phyloP scores from a whole-genome alignment of 37 sponge, comb jelly and placozoan species.

The Ianthella basta region DNA sequence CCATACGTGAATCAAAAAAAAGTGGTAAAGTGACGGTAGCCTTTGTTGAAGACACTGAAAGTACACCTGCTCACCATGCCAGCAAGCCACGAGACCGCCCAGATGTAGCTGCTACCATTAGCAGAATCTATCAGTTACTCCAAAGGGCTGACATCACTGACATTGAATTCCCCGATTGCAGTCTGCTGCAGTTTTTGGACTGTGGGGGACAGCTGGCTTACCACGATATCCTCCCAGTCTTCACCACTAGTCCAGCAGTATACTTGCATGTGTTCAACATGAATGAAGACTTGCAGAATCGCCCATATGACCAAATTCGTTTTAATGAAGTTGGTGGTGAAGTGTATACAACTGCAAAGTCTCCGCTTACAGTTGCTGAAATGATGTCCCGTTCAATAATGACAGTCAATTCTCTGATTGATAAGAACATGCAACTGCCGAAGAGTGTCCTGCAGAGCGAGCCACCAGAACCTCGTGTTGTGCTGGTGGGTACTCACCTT shows the following conservation, averaged over 20 bases:
- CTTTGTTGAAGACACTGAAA: too few species aligned
- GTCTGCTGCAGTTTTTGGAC: neutral
- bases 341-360: neutral
- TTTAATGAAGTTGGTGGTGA: neutral
- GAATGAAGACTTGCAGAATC: neutral
- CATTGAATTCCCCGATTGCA: neutral
- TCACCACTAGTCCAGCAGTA: neutral
- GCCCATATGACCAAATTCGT: neutral
- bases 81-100: too few species aligned
- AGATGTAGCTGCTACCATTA: too few species aligned
- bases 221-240: constrained; percentile 4
- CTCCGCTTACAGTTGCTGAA: neutral
- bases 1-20: too few species aligned
- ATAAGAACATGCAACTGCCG: neutral
- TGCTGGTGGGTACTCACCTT: neutral
- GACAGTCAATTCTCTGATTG: neutral
- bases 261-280: constrained; percentile 11
- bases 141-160: too few species aligned
- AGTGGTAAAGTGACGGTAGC: too few species aligned
- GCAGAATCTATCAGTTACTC: too few species aligned
- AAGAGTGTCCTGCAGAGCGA: neutral
- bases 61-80: too few species aligned
- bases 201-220: constrained; percentile 3
- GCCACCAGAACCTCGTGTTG: neutral
- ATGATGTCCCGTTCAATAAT: constrained; percentile 1